phyloP scores from a whole-genome alignment of 2,113 vertebrate species.

The Perca fluviatilis region DNA sequence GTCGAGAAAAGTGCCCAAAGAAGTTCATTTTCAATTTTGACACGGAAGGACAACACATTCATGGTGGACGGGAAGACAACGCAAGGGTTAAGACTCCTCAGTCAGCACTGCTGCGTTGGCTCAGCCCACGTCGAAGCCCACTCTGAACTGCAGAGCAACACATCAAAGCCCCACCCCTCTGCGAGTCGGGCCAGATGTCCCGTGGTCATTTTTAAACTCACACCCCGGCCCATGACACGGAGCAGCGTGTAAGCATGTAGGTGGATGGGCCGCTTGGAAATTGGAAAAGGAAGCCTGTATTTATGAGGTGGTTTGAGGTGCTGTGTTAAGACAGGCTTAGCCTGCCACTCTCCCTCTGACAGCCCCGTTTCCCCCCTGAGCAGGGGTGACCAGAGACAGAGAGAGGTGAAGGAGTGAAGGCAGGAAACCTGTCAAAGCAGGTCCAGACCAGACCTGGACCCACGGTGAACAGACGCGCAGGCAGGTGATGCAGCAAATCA shows the following conservation, averaged over 20 bases:
- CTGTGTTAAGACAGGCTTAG: constrained; percentile 84
- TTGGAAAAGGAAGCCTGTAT: constrained; percentile 83
- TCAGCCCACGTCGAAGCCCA: constrained; percentile 35
- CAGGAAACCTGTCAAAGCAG: constrained; percentile 77
- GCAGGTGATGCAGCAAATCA: constrained; percentile 86
- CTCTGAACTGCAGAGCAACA: constrained; percentile 67
- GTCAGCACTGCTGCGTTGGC: constrained; percentile 26
- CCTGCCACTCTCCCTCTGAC: constrained; percentile 80
- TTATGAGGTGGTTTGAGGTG: constrained; percentile 84
- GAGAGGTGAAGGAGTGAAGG: constrained; percentile 77
- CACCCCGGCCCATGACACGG: constrained; percentile 79
- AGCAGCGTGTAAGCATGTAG: constrained; percentile 80
- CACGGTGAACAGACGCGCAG: constrained; percentile 33
- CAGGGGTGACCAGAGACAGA: constrained; percentile 72
- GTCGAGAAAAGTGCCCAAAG: no score
- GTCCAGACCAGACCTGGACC: constrained; percentile 56
- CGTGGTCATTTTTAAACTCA: constrained; percentile 84
- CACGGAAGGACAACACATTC: no score
- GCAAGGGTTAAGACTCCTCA: constrained; percentile 8
- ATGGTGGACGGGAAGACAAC: no score
- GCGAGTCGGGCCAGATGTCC: constrained; percentile 78
- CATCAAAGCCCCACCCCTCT: constrained; percentile 82
- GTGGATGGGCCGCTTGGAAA: constrained; percentile 81
- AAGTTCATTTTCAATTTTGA: no score
- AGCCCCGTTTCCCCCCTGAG: constrained; percentile 76